phyloP scores from a whole-genome alignment of 1,140 invertebrate genomes.

The Neodiprion virginianus region DNA sequence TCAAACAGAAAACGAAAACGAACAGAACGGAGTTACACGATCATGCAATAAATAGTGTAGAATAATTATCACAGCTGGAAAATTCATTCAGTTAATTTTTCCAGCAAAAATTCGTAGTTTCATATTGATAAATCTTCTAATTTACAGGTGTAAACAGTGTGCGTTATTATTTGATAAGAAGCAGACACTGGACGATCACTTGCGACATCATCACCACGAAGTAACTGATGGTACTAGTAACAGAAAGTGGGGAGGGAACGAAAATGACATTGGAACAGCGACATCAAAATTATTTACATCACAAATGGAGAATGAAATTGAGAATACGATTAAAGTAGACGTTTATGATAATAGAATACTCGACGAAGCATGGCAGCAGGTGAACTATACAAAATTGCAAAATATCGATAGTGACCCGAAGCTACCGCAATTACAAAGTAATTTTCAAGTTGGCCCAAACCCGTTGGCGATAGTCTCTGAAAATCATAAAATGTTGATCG shows the following conservation, averaged over 20 bases:
- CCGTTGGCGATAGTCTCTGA: conserved; percentile 22
- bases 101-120: background rate
- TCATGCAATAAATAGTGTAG: too few relatives aligned
- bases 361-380: conserved; percentile 27
- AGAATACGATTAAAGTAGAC: background rate
- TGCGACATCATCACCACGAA: conserved; percentile 31
- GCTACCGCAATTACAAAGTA: conserved; percentile 20
- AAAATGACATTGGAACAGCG: background rate
- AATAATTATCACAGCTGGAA: too few relatives aligned
- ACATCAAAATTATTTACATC: background rate
- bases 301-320: background rate
- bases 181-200: conserved; percentile 45
- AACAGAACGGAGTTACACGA: too few relatives aligned
- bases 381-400: conserved; percentile 26
- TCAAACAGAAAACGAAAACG: too few relatives aligned
- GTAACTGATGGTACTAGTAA: conserved; percentile 15
- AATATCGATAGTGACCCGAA: conserved; percentile 16
- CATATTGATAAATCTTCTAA: background rate
- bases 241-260: background rate
- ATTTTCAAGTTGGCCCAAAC: conserved; percentile 16
- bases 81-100: background rate
- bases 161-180: conserved; percentile 48
- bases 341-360: background rate
- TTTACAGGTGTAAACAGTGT: conserved; percentile 63
- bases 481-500: conserved; percentile 22